Base-by-base conservation (phyloP, 2,113 vertebrate genomes). In the Chaetura pelagica region DNA sequence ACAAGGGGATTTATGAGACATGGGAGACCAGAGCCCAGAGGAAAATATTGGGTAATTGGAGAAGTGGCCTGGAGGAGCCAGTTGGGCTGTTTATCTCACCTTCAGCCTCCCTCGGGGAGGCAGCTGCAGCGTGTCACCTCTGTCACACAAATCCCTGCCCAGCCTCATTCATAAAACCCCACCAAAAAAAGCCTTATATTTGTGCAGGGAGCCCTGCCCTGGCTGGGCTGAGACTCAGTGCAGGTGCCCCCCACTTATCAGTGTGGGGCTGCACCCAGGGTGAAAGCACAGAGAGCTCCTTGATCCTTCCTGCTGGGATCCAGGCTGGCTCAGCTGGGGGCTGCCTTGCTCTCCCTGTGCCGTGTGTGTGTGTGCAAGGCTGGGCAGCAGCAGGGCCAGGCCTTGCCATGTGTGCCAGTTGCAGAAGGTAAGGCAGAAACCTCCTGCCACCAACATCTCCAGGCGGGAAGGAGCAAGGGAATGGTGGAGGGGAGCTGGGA, bases 11-110 rank as follows among this genome's bases (percentile, higher is more conserved):
- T 97, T 97, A 94, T 96, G 96, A 97, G 94, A 96, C 94, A 38
- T 30, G 24, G 52, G 20, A 73, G 95, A 96, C 59, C 96, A 76
- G 83, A 96, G 67, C 88, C 90, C 42, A 68, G 64, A 97, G 97
- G 97, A 97, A 98, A 98, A 97, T 54, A 95, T 68, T 94, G 96
- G 67, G 91, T 97, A 96, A 97, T 96, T 4, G 4, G 72, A 93
- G 76, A 76, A 93, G 92, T 13, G 71, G 91, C 91, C 71, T 64
- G 18, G 93, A 94, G 95, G 82, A 97, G 74, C 94, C 74, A 64
- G 63, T 26, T 49, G 42, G 58, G 82, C 73, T 95, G 64, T 96
- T 83, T 91, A 91, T 93, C 94, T 84, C 49, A 9, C 72, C 84
- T 16, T 42, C 67, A 16, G 74, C 27, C 79, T 34, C 27, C 77